A percentile compares a stretch with the other conserved stretches of the same genome.
These are phyloP conservation scores for Emberiza fucata DNA, from an alignment of 2,113 vertebrate species.

Conservation along the genomic window DNA sequence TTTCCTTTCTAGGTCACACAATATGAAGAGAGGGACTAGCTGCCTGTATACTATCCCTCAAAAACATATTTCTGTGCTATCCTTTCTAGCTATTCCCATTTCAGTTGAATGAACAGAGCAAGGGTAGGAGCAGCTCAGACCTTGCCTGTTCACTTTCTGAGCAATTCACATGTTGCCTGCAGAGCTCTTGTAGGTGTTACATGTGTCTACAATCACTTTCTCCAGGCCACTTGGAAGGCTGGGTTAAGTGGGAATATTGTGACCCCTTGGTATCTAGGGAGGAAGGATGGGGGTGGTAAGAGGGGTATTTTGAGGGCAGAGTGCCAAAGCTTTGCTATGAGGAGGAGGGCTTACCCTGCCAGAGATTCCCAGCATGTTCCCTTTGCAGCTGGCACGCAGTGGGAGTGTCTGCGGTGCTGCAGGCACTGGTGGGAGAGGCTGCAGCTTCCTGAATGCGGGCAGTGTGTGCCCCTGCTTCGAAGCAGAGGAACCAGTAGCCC, in stretches of 20 bases:
- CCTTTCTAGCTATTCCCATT: neutral
- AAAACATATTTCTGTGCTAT: neutral
- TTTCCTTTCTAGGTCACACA: neutral
- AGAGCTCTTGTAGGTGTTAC: neutral
- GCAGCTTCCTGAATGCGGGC: neutral
- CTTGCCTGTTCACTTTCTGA: neutral
- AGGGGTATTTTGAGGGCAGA: neutral
- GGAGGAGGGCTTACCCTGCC: neutral
- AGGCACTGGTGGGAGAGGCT: neutral
- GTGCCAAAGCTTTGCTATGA: fast-evolving
- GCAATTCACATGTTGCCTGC: neutral
- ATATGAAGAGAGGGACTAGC: neutral
- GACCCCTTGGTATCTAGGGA: neutral
- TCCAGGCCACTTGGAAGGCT: neutral
- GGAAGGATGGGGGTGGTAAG: neutral
- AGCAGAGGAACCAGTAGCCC: neutral
- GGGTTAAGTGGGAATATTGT: neutral
- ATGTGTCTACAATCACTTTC: neutral
- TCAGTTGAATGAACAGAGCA: neutral
- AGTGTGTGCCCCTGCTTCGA: fast-evolving
- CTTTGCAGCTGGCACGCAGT: neutral
- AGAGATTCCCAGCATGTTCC: neutral
- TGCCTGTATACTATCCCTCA: neutral
- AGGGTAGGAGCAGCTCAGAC: neutral
- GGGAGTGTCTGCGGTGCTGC: neutral